Conservation (phyloP, 2,888 invertebrate species). For the Tetropium fuscum region DNA sequence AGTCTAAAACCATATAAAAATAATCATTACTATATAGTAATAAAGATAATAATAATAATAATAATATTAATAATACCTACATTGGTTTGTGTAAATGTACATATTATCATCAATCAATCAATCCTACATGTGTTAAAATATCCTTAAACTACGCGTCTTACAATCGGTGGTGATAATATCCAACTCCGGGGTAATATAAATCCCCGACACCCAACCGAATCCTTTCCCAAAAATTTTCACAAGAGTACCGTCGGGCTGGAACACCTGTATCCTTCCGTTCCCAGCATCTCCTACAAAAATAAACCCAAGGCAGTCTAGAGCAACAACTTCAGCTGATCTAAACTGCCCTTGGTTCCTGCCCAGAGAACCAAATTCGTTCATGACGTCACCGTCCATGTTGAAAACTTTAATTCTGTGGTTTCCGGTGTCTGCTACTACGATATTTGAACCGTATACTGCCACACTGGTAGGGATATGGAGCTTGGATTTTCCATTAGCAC, state of each 20-base stretch:
- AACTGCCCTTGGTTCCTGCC: conserved; percentile 78
- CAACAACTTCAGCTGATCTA: conserved; percentile 79
- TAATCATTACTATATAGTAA: no score
- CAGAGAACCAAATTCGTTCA: conserved; percentile 75
- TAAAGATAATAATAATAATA: no score
- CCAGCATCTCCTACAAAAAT: conserved; percentile 85
- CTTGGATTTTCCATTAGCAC: conserved; percentile 63
- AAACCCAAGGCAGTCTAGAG: conserved; percentile 79
- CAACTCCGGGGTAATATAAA: conserved; percentile 71
- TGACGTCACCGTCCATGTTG: conserved; percentile 69
- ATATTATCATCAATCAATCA: no score
- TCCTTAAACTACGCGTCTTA: conserved; percentile 68
- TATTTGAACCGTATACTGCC: conserved; percentile 69
- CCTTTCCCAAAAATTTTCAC: conserved; percentile 75
- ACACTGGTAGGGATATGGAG: conserved; percentile 81
- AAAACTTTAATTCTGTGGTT: conserved; percentile 73
- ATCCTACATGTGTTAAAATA: conserved; percentile 57
- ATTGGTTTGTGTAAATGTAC: no score
- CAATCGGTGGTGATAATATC: conserved; percentile 75
- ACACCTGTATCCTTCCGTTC: conserved; percentile 79
- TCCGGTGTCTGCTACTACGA: conserved; percentile 77
- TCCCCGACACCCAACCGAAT: conserved; percentile 79
- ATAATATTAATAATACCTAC: no score
- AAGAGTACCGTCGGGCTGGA: conserved; percentile 77
- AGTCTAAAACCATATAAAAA: no score